These are phyloP conservation scores for Gymnosoma rotundatum DNA, from an alignment of 2,888 invertebrate species.

Conservation along the genomic window DNA sequence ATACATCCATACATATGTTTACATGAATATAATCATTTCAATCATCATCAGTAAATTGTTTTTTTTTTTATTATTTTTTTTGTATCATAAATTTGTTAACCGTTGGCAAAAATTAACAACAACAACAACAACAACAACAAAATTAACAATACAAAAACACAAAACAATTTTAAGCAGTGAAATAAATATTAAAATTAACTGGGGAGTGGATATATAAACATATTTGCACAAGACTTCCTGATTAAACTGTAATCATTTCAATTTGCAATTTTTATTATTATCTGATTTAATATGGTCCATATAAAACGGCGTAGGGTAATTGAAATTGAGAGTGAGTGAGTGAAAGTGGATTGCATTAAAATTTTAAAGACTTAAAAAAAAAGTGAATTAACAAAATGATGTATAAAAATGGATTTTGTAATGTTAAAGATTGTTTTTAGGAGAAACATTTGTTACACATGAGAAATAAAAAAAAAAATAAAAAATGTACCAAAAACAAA, in stretches of 20 bases:
- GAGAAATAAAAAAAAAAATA: no score
- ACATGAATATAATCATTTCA: no score
- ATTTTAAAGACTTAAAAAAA: not conserved
- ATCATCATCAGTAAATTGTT: constrained; percentile 19
- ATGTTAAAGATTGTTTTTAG: not conserved
- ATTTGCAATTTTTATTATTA: constrained; percentile 13
- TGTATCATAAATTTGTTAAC: constrained; percentile 41
- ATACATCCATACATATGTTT: not conserved
- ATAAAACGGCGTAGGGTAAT: not conserved
- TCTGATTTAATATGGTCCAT: not conserved
- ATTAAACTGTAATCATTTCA: constrained; percentile 34
- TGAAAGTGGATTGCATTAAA: not conserved
- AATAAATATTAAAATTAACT: not conserved
- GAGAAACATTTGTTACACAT: no score
- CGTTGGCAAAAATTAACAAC: constrained; percentile 13
- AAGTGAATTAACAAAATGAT: no score
- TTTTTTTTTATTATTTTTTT: constrained; percentile 8
- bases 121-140: not conserved
- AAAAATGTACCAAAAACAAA: no score
- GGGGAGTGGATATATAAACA: constrained; percentile 17
- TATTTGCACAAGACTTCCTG: constrained; percentile 43
- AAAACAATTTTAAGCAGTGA: constrained; percentile 19
- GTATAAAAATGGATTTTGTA: not conserved
- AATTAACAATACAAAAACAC: not conserved
- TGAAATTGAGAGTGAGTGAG: constrained; percentile 9